Base-by-base conservation (phyloP, 2,797 vertebrate genomes). In the Meriones psammophilus region DNA sequence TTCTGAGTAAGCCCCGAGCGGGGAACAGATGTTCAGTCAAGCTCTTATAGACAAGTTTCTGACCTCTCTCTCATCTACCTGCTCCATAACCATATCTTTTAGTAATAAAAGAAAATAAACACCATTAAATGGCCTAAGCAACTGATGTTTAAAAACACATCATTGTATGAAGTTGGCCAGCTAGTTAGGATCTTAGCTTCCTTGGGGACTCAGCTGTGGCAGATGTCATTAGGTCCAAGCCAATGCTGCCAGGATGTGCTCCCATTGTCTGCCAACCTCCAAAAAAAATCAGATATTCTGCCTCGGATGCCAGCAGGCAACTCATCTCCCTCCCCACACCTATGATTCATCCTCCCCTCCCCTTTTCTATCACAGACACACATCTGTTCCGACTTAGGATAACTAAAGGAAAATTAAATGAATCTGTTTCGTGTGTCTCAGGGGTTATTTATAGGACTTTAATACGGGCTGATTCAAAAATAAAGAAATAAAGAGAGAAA, bases 401-500 rank as follows among this genome's bases (percentile, higher is more conserved):
- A 97, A 97, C 96, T 94, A 95, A 97, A 95, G 95, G 94, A 97
- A 97, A 97, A 97, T 97, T 96, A 97, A 96, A 97, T 95, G 95
- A 94, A 96, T 95, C 95, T 96, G 88, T 97, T 95, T 88, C 28
- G 26, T 74, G 92, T 93, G 95, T 97, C 94, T 83, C 85, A 88
- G 93, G 88, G 95, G 95, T 97, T 98, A 97, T 97, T 97, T 97
- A 97, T 97, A 97, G 96, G 88, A 91, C 92, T 96, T 97, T 95
- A 96, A 98, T 96, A 94, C 84, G 64, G 89, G 91, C 96, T 91
- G 97, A 97, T 97, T 96, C 94, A 97, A 97, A 88, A 97, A 91
- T 88, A 96, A 96, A 97, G 93, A 93, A 94, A 96, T 28, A 97
- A 83, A 96, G 83, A 94, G 9, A 95, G 94, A 95, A 96, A 97